Percentiles rank a stretch among this genome's conserved stretches.
These are phyloP conservation scores for Corythornis madagascariensis DNA, from an alignment of 2,113 vertebrate genomes.

Conservation along the genomic window DNA sequence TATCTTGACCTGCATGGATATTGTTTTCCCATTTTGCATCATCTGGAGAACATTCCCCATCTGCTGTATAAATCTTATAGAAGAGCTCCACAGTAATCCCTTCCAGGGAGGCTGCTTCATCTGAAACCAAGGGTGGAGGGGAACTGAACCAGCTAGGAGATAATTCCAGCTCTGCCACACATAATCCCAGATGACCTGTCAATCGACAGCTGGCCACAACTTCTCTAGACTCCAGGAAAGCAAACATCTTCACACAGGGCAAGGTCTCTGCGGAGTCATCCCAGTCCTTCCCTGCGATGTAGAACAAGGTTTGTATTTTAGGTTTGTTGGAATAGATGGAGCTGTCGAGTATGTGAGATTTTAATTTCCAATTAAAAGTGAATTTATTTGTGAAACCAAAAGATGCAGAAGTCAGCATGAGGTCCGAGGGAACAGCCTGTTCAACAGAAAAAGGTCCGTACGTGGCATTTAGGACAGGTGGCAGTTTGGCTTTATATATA, in stretches of 20 bases:
- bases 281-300: slow-evolving; percentile 89
- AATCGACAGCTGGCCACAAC: slow-evolving; percentile 86
- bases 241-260: slow-evolving; percentile 88
- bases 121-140: slow-evolving; percentile 67
- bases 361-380: slow-evolving; percentile 84
- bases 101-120: slow-evolving; percentile 67
- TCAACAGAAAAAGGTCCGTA: slow-evolving; percentile 88
- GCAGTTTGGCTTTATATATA: slow-evolving; percentile 80
- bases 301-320: slow-evolving; percentile 91
- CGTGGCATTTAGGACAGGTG: slow-evolving; percentile 86
- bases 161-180: slow-evolving; percentile 89
- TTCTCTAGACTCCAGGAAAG: slow-evolving; percentile 84
- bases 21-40: slow-evolving; percentile 79
- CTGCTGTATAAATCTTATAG: slow-evolving; percentile 82
- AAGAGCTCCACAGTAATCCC: slow-evolving; percentile 87
- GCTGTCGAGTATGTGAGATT: slow-evolving; percentile 83
- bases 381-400: slow-evolving; percentile 71
- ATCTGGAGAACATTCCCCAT: slow-evolving; percentile 82
- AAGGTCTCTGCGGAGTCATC: slow-evolving; percentile 77
- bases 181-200: slow-evolving; percentile 87
- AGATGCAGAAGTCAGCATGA: slow-evolving; percentile 79
- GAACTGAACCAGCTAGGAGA: slow-evolving; percentile 89
- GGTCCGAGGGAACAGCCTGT: slow-evolving; percentile 79
- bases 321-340: slow-evolving; percentile 84
- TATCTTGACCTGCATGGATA: slow-evolving; percentile 75